phyloP scores from a whole-genome alignment of 2,888 invertebrate genomes.

The Choreutis nemorana region DNA sequence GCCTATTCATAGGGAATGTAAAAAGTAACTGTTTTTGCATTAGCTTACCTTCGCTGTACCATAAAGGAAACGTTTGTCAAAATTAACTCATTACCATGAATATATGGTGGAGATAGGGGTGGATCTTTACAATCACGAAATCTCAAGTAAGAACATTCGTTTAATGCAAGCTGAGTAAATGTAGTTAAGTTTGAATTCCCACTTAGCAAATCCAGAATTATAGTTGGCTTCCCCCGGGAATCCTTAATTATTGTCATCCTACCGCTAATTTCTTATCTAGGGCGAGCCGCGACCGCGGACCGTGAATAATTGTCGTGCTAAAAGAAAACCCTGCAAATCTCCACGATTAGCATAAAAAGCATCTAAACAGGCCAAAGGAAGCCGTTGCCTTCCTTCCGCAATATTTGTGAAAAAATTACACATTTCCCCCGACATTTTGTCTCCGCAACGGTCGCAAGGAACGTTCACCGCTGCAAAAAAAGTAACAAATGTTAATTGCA shows the following conservation, averaged over 20 bases:
- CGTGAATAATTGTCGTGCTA: slow-evolving; percentile 55
- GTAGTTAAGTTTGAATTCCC: too few species aligned
- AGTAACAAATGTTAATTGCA: slow-evolving; percentile 54
- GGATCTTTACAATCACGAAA: too few species aligned
- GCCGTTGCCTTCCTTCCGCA: slow-evolving; percentile 58
- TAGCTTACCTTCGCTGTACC: too few species aligned
- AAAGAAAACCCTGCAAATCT: slow-evolving; percentile 58
- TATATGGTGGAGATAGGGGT: too few species aligned
- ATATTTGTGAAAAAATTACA: slow-evolving; percentile 62
- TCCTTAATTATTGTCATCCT: slow-evolving; percentile 13
- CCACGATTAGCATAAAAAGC: slow-evolving; percentile 62
- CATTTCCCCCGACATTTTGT: slow-evolving; percentile 57
- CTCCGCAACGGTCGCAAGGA: slow-evolving; percentile 26
- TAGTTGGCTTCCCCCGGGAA: neutral
- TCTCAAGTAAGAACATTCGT: too few species aligned
- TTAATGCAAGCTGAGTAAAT: too few species aligned
- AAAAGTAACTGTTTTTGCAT: slow-evolving; percentile 25
- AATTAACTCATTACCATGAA: too few species aligned
- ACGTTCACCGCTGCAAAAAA: slow-evolving; percentile 32
- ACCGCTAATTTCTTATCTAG: slow-evolving; percentile 42
- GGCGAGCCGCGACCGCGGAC: slow-evolving; percentile 29
- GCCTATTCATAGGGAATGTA: slow-evolving; percentile 24
- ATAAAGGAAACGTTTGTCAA: too few species aligned
- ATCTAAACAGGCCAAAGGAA: slow-evolving; percentile 57
- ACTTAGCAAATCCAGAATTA: too few species aligned